phyloP scores from a whole-genome alignment of 2,113 vertebrate genomes.

The Apeltes quadracus region DNA sequence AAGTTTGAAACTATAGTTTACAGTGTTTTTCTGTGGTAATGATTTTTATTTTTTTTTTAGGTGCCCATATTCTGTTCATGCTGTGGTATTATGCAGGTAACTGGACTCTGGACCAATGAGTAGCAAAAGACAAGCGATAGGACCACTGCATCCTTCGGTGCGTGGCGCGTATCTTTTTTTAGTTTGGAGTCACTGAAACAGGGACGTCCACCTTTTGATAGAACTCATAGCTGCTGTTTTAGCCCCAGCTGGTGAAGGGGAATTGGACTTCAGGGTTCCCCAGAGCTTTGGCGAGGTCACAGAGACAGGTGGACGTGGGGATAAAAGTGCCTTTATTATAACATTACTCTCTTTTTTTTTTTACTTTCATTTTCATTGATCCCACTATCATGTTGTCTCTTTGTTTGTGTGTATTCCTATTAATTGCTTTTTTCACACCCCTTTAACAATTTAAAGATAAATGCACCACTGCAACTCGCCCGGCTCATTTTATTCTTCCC shows the following conservation, averaged over 20 bases:
- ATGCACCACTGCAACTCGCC: slow-evolving; percentile 16
- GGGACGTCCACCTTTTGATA: slow-evolving; percentile 15
- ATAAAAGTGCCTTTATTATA: slow-evolving; percentile 75
- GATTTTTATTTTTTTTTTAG: no score
- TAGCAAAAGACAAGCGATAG: slow-evolving; percentile 45
- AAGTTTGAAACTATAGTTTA: background rate
- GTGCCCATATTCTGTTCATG: slow-evolving; percentile 38
- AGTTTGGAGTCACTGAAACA: slow-evolving; percentile 38
- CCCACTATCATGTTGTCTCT: slow-evolving; percentile 6
- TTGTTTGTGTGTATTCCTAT: slow-evolving; percentile 8
- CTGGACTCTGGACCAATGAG: slow-evolving; percentile 75
- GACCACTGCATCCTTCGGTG: slow-evolving; percentile 39
- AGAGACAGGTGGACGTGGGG: slow-evolving; percentile 29
- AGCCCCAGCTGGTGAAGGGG: background rate
- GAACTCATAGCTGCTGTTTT: slow-evolving; percentile 8
- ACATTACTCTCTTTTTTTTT: background rate
- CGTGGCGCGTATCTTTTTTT: slow-evolving; percentile 31
- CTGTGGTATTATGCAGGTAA: slow-evolving; percentile 26
- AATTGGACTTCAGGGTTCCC: slow-evolving; percentile 21
- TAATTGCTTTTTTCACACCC: slow-evolving; percentile 15
- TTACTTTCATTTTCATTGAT: background rate
- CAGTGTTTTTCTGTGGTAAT: slow-evolving; percentile 1
- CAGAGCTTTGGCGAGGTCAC: slow-evolving; percentile 10
- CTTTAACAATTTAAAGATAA: slow-evolving; percentile 23
- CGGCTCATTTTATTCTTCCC: background rate